These are phyloP conservation scores for Pagetopsis macropterus DNA, from an alignment of 2,797 vertebrate genomes.

Conservation along the genomic window DNA sequence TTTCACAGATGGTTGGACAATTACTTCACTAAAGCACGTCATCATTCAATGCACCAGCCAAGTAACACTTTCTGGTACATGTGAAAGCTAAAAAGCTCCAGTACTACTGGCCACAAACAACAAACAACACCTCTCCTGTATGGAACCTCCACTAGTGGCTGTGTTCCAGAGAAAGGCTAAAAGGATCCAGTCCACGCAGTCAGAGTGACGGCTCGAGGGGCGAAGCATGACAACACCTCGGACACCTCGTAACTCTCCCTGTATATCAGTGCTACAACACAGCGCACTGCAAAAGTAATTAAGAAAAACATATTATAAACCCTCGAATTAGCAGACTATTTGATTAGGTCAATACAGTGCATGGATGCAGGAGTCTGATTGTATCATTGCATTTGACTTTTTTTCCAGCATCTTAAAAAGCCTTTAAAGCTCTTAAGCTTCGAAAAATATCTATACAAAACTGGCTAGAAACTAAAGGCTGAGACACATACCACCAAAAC, in stretches of 20 bases:
- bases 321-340: background rate
- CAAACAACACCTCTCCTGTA: conserved; percentile 7
- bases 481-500: background rate
- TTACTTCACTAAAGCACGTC: background rate
- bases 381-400: background rate
- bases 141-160: conserved; percentile 1
- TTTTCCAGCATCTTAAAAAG: background rate
- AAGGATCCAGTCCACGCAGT: conserved; percentile 23
- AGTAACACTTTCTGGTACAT: conserved; percentile 19
- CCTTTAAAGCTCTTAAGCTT: too few relatives aligned
- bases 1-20: background rate
- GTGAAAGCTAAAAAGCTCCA: background rate
- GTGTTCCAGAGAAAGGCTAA: conserved; percentile 31
- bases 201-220: conserved; percentile 9
- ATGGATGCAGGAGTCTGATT: background rate
- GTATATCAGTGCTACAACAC: background rate
- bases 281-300: background rate
- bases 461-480: background rate
- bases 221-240: conserved; percentile 34
- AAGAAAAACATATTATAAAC: background rate
- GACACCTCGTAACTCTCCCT: conserved; percentile 1
- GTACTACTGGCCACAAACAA: conserved; percentile 3
- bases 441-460: too few relatives aligned
- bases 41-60: conserved; percentile 2
- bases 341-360: background rate